Evolutionary conservation across 2,888 invertebrate species (phyloP).

Genomic region (Congeria kusceri): DNA sequence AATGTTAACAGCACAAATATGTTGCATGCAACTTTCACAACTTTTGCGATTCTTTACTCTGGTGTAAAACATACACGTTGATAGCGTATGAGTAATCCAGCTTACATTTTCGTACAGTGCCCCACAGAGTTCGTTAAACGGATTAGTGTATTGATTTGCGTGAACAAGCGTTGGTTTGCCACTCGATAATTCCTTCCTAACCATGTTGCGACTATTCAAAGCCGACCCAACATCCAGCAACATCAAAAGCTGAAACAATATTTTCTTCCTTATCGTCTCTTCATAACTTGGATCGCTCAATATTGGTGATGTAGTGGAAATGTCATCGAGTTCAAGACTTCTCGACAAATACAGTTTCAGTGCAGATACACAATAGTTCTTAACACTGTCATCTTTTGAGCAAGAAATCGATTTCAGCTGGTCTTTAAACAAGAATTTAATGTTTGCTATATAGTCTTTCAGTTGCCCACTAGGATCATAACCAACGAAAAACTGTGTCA

Average conservation of each 20-base stretch:
- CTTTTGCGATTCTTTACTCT: constrained; percentile 3
- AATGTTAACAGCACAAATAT: constrained; percentile 5
- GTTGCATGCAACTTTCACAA: constrained; percentile 11
- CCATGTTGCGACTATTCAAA: constrained; percentile 14
- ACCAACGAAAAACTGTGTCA: constrained; percentile 14
- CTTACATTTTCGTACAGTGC: constrained; percentile 17
- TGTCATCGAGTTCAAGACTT: constrained; percentile 13
- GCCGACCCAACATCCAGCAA: constrained; percentile 12
- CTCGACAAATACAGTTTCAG: constrained; percentile 9
- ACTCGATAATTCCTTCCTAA: background rate
- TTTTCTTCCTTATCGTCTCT: constrained; percentile 21
- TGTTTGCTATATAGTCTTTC: constrained; percentile 7
- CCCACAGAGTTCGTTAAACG: constrained; percentile 13
- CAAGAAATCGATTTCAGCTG: constrained; percentile 7
- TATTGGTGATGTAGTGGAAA: background rate
- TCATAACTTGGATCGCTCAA: constrained; percentile 8
- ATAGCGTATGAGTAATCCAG: constrained; percentile 9
- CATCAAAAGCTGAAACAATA: constrained; percentile 13
- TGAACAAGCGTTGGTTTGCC: constrained; percentile 5
- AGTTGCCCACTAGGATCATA: constrained; percentile 5
- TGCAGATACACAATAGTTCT: constrained; percentile 19
- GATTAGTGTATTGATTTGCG: constrained; percentile 7
- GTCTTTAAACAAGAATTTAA: constrained; percentile 6
- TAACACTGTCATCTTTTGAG: constrained; percentile 5
- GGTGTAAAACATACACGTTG: constrained; percentile 6